phyloP scores from a whole-genome alignment of 2,113 vertebrate species.

The Leucopsar rothschildi region DNA sequence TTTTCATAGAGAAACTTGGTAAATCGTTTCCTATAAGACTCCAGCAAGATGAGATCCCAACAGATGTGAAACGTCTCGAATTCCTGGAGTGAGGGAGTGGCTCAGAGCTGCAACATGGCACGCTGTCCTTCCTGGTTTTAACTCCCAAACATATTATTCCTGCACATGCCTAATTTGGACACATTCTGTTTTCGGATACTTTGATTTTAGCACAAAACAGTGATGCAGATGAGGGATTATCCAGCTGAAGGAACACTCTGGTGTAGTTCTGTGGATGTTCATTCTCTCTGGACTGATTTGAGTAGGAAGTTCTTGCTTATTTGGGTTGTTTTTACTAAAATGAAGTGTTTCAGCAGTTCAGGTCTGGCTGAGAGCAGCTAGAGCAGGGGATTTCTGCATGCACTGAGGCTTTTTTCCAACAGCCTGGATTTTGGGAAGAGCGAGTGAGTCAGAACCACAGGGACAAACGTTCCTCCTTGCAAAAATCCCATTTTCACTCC shows the following conservation, averaged over 20 bases:
- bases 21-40: background rate
- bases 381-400: rapidly evolving
- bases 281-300: background rate
- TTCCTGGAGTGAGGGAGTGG: background rate
- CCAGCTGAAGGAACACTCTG: background rate
- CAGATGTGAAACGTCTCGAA: conserved; percentile 20
- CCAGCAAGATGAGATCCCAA: background rate
- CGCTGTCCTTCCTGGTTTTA: background rate
- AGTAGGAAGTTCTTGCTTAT: background rate
- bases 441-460: background rate
- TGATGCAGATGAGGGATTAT: background rate
- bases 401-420: background rate
- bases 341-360: background rate
- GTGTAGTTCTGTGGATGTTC: background rate
- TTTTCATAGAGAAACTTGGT: background rate
- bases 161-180: background rate
- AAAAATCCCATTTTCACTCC: background rate
- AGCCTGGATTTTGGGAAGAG: background rate
- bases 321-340: background rate
- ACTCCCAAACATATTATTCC: background rate
- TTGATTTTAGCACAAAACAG: background rate
- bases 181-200: background rate
- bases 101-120: background rate
- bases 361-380: background rate
- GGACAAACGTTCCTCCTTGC: background rate